These are phyloP conservation scores for Boloria euphrosyne DNA, from an alignment of 2,888 invertebrate species.

Conservation along the genomic window DNA sequence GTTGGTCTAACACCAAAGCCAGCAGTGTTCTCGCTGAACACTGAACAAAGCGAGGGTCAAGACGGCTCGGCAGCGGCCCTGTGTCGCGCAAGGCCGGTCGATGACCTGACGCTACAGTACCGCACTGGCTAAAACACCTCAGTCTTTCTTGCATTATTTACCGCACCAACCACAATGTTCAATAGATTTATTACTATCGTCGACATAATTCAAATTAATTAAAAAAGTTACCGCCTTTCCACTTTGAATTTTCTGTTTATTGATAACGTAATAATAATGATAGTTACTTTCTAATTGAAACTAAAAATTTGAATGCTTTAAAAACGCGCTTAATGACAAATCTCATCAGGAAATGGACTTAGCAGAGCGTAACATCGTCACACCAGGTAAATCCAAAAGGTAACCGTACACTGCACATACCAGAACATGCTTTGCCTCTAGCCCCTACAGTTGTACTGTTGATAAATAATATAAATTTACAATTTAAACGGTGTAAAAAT, in stretches of 20 bases:
- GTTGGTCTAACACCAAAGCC: slow-evolving; percentile 35
- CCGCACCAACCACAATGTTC: slow-evolving; percentile 14
- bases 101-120: slow-evolving; percentile 61
- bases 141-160: slow-evolving; percentile 50
- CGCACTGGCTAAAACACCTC: slow-evolving; percentile 53
- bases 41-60: slow-evolving; percentile 72
- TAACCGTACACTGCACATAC: slow-evolving; percentile 41
- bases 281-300: too few relatives aligned
- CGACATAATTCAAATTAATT: too few relatives aligned
- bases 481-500: too few relatives aligned
- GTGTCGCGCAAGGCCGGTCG: slow-evolving; percentile 80
- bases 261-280: too few relatives aligned
- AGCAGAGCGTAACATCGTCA: slow-evolving; percentile 45
- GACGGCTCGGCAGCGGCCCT: slow-evolving; percentile 51
- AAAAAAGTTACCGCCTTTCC: too few relatives aligned
- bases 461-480: too few relatives aligned
- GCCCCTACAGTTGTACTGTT: too few relatives aligned
- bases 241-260: too few relatives aligned
- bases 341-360: slow-evolving; percentile 41
- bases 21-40: slow-evolving; percentile 45
- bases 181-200: not conserved
- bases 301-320: too few relatives aligned
- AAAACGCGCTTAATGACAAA: slow-evolving; percentile 27
- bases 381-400: slow-evolving; percentile 41
- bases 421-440: slow-evolving; percentile 27